Base-by-base conservation (phyloP, 2,888 invertebrate species). In the Campoletis raptor region DNA sequence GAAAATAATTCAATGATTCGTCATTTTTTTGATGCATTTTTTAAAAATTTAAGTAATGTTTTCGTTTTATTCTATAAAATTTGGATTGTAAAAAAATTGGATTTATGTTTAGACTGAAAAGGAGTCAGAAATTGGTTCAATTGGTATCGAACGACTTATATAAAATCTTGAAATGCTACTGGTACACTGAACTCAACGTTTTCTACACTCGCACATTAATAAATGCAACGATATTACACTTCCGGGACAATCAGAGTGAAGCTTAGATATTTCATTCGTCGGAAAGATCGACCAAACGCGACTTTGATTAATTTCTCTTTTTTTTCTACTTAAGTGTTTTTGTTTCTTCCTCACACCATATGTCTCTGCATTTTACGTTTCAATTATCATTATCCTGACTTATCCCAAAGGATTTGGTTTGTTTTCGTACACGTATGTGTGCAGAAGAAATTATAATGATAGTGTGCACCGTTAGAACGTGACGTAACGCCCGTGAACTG, bases 401-500 rank as follows among this genome's bases (percentile, higher is more conserved):
- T 54, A 54, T 52, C 54, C 78, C 66, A 52, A 67, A 69, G 24
- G 24, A 48, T 66, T 66, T 18, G 18, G 18, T 78, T 15, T 30
- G 18, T 69, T 8, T 45, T 72, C 48, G 72, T 15, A 15, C 37
- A 12, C 64, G 72, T 37, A 15, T 52, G 15, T 42, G 30, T 66
- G 52, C 37, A 9, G 30, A 76, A 67, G 24, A 40, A 42, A 81
- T 67, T 67, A 74, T 77, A 83, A 86, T 48, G 73, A 66, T 54
- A 37, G 57, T 67, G 36, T 21, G 61, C 61, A 76, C 76, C 80
- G 70, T 57, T 83, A 57, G 30, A 81, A 82, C 67, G 67, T 86
- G 77, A 83, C 67, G 86, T 81, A 86, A 86, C 77, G 15, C 67
- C 36, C 82, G 57, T 57, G 81, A 83, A 85, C 84, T 67, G 36